These are phyloP conservation scores for Cephalopholis sonnerati DNA, from an alignment of 2,113 vertebrate species.

Conservation along the genomic window DNA sequence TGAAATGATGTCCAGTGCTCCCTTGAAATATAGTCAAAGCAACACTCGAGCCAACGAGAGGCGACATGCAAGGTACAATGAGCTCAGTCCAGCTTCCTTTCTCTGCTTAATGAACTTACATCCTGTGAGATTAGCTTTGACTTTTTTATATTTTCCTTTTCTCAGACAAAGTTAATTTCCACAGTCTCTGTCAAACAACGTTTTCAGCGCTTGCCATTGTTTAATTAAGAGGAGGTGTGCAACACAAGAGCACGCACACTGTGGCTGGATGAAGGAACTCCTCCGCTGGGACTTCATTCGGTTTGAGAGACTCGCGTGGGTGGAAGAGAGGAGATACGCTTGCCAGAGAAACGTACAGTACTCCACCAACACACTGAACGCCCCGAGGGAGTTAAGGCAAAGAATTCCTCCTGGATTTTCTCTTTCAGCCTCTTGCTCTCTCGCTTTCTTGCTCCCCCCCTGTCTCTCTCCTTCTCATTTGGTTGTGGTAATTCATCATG, in stretches of 20 bases:
- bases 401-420: slow-evolving; percentile 76
- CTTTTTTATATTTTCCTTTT: slow-evolving; percentile 17
- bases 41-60: not conserved
- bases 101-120: slow-evolving; percentile 21
- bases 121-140: slow-evolving; percentile 41
- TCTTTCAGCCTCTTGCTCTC: slow-evolving; percentile 55
- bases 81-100: slow-evolving; percentile 14
- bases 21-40: slow-evolving; percentile 5
- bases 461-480: slow-evolving; percentile 64
- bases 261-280: slow-evolving; percentile 72
- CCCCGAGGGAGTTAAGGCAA: slow-evolving; percentile 64
- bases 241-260: slow-evolving; percentile 52
- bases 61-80: not conserved
- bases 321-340: slow-evolving; percentile 68
- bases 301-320: slow-evolving; percentile 73
- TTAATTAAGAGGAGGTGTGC: slow-evolving; percentile 78
- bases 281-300: slow-evolving; percentile 72
- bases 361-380: slow-evolving; percentile 70
- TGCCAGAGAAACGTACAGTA: slow-evolving; percentile 71
- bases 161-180: slow-evolving; percentile 57
- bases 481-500: slow-evolving; percentile 76
- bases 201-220: slow-evolving; percentile 63
- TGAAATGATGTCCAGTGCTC: not conserved
- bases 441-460: slow-evolving; percentile 15
- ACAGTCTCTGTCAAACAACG: slow-evolving; percentile 51